Conservation (phyloP, 2,888 invertebrate species). For the Metacarcinus magister region DNA sequence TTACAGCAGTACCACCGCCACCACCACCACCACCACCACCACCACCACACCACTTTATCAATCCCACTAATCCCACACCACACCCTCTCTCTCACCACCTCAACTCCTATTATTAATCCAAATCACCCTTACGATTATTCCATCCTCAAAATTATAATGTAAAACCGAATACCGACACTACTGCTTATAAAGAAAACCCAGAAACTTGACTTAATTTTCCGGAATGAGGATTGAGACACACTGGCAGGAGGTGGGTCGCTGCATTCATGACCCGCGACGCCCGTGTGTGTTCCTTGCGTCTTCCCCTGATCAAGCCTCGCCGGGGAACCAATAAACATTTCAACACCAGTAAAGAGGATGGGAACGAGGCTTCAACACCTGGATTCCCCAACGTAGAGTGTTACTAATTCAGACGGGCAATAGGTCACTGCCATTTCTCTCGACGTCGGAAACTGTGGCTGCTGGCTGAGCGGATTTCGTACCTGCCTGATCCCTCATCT, state of each 20-base stretch:
- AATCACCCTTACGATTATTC: background rate
- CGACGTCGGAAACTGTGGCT: background rate
- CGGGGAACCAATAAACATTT: background rate
- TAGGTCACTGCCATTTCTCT: background rate
- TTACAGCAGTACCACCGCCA: background rate
- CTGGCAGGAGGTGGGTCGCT: background rate
- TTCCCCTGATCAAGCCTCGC: background rate
- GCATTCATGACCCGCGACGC: background rate
- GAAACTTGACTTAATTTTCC: background rate
- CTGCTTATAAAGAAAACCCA: background rate
- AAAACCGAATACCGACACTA: background rate
- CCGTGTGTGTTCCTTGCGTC: background rate
- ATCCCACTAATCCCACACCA: background rate
- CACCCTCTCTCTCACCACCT: background rate
- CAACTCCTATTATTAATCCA: background rate
- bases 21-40: too few relatives aligned
- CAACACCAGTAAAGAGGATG: background rate
- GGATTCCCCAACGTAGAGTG: background rate
- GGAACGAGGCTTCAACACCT: background rate
- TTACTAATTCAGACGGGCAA: background rate
- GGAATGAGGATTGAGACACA: background rate
- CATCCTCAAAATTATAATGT: background rate
- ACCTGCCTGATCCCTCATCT: constrained; percentile 41
- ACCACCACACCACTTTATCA: background rate
- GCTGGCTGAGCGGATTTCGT: background rate